Conservation (phyloP, 2,888 invertebrate species). For the Chrysina gloriosa region DNA sequence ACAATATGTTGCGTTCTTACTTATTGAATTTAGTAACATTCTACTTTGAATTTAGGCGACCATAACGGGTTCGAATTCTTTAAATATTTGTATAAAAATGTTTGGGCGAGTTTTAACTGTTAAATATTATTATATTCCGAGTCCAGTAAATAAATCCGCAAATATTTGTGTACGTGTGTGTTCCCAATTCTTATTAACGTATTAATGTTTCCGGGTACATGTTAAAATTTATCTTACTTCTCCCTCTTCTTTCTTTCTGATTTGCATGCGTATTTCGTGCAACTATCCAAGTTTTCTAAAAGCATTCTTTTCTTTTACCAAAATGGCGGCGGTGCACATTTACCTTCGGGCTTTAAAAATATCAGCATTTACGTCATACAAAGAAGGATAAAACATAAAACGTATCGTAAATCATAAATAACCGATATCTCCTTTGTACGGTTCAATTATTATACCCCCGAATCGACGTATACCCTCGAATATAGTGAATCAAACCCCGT, state of each 20-base stretch:
- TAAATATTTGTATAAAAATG: conserved; percentile 11
- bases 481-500: background rate
- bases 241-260: no score
- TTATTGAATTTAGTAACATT: conserved; percentile 13
- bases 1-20: background rate
- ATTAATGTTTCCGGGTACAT: background rate
- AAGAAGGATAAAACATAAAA: no score
- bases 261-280: no score
- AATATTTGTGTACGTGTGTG: conserved; percentile 3
- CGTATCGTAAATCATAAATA: no score
- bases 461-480: background rate
- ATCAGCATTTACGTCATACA: no score
- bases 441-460: no score
- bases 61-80: conserved; percentile 17
- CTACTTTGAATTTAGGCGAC: background rate
- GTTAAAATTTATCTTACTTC: no score
- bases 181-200: background rate
- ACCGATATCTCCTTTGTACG: no score
- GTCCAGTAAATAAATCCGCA: background rate
- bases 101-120: conserved; percentile 14
- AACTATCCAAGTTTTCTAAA: no score
- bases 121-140: conserved; percentile 10
- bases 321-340: no score
- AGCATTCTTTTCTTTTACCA: no score
- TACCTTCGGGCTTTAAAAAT: no score